Evolutionary conservation across 2,888 invertebrate genomes (phyloP).

Genomic region (Xestia rhomboidea): DNA sequence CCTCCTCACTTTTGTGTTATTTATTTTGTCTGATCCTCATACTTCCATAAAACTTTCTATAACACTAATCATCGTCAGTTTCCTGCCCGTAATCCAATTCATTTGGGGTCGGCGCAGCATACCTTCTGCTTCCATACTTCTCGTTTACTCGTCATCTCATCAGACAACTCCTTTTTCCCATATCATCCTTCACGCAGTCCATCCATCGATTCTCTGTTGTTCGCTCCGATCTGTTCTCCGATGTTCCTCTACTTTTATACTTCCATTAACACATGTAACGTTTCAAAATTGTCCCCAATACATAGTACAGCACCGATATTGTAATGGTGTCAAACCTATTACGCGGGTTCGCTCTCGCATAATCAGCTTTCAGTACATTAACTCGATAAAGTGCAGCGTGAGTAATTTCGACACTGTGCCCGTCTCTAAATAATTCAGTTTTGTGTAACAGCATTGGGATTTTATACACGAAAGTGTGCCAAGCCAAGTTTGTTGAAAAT

Average conservation of each 20-base stretch:
- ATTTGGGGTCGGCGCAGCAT: too few relatives aligned
- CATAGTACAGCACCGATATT: constrained; percentile 1
- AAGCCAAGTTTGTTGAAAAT: not conserved
- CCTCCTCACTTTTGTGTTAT: not conserved
- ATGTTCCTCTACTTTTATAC: too few relatives aligned
- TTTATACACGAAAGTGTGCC: not conserved
- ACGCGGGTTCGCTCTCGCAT: constrained; percentile 21
- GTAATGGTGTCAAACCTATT: constrained; percentile 38
- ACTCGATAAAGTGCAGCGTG: constrained; percentile 39
- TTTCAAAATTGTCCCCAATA: not conserved
- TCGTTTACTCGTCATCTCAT: too few relatives aligned
- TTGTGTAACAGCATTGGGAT: not conserved
- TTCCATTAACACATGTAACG: not conserved
- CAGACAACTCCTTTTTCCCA: too few relatives aligned
- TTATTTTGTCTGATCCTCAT: too few relatives aligned
- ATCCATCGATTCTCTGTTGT: too few relatives aligned
- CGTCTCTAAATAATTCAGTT: constrained; percentile 35
- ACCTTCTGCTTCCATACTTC: too few relatives aligned
- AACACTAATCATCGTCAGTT: too few relatives aligned
- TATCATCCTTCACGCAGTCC: too few relatives aligned
- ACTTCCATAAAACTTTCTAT: too few relatives aligned
- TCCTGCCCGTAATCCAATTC: too few relatives aligned
- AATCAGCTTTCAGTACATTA: constrained; percentile 55
- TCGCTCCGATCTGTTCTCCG: too few relatives aligned
- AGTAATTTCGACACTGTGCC: constrained; percentile 23